Evolutionary conservation across 2,797 vertebrate genomes (phyloP), one percentile per base, ranked within the genome.

Genomic region (Gallinago solitaria): DNA sequence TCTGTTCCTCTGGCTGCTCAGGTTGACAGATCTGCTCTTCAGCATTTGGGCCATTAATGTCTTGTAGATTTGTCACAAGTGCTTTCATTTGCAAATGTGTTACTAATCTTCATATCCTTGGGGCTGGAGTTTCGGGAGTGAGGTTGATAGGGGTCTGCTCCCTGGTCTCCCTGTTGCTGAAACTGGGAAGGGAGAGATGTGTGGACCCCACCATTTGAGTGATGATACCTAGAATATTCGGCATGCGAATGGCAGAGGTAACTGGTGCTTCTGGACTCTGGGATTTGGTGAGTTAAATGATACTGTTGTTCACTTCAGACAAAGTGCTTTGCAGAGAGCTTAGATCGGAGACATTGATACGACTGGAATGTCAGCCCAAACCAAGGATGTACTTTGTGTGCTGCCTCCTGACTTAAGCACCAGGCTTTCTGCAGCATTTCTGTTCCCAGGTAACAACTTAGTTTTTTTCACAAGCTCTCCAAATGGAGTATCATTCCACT

Each of bases 331-430:
- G 51, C 33, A 21, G 77, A 50, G 87, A 67, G 25, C 65, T 79
- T 90, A 93, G 95, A 94, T 95, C 68, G 51, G 86, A 94, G 92
- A 79, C 77, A 2, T 48, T 51, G 95, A 93, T 96, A 95, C 77
- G 83, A 41, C 37, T 87, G 87, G 90, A 96, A 95, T 94, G 94
- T 89, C 68, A 76, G 37, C 64, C 51, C 61, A 50, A 86, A 73
- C 54, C 57, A 7, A 73, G 79, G 54, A 54, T 71, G 27, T 23
- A 20, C 45, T 93, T 51, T 71, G 61, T 65, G 28, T 70, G 74
- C 79, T 91, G 76, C 51, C 61, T 87, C 25, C 50, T 91, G 90
- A 56, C 8, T 2, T 37, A 61, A 91, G 84, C 69, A 27, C 30
- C 17, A 51, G 61, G 33, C 39, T 84, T 69, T 83, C 79, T 76